Percentiles rank a stretch among this genome's conserved stretches.
These are phyloP conservation scores for Myotis brandtii DNA, from an alignment of 2,113 vertebrate genomes.

Conservation along the genomic window DNA sequence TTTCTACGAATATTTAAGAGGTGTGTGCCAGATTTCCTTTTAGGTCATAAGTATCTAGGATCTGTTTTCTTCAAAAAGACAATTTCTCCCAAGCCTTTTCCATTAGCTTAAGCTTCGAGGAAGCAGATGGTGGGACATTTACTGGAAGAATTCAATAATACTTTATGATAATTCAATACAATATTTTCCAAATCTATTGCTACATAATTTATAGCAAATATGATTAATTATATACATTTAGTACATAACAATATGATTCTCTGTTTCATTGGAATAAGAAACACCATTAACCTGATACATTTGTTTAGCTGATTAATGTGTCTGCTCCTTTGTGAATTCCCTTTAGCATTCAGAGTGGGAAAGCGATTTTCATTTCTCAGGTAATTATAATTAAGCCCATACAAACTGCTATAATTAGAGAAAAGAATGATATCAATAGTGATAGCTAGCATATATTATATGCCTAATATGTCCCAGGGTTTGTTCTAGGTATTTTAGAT, in stretches of 20 bases:
- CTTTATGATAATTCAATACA: slow-evolving; percentile 44
- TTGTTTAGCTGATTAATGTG: slow-evolving; percentile 51
- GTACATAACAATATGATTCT: background rate
- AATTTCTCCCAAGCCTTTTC: slow-evolving; percentile 13
- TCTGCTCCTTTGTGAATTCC: slow-evolving; percentile 42
- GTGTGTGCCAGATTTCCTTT: slow-evolving; percentile 31
- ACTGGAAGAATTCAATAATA: slow-evolving; percentile 31
- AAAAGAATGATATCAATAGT: slow-evolving; percentile 22
- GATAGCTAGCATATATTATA: slow-evolving; percentile 30
- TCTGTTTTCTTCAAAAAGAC: slow-evolving; percentile 57
- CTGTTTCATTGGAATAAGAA: slow-evolving; percentile 46
- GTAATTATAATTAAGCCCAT: slow-evolving; percentile 61
- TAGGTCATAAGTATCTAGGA: background rate
- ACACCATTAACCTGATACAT: slow-evolving; percentile 26
- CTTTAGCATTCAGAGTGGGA: slow-evolving; percentile 46
- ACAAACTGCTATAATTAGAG: slow-evolving; percentile 51
- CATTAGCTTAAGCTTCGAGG: slow-evolving; percentile 34
- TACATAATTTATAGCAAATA: slow-evolving; percentile 57
- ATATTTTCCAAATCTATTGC: slow-evolving; percentile 49
- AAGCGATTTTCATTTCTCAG: slow-evolving; percentile 53
- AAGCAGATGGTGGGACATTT: slow-evolving; percentile 49
- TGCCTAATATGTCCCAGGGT: background rate
- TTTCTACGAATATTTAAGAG: slow-evolving; percentile 55
- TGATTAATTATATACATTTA: slow-evolving; percentile 47
- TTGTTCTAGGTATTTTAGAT: background rate